Conservation (phyloP, 2,888 invertebrate species). For the Dioctria linearis region DNA sequence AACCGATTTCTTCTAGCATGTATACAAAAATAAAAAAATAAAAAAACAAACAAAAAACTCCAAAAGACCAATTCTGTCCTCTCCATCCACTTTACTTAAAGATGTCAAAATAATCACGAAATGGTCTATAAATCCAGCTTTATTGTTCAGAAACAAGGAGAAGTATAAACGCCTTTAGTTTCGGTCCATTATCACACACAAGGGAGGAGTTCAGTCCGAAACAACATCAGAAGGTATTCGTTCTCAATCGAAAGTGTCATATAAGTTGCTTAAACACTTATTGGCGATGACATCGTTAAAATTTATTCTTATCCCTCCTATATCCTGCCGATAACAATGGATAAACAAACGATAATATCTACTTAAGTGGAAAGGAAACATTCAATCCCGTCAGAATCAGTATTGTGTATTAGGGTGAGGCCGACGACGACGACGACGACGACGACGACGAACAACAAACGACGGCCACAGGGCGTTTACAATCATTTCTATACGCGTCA, state of each 20-base stretch:
- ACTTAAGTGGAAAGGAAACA: conserved; percentile 51
- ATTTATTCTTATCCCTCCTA: conserved; percentile 54
- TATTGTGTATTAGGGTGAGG: no score
- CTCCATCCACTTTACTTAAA: not conserved
- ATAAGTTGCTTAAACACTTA: conserved; percentile 50
- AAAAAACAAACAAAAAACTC: not conserved
- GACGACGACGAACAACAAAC: not conserved
- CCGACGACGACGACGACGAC: not conserved
- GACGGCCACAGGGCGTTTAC: conserved; percentile 6
- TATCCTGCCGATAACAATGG: conserved; percentile 52
- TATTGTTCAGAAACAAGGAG: not conserved
- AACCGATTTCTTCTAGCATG: no score
- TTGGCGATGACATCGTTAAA: conserved; percentile 50
- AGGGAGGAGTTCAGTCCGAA: not conserved
- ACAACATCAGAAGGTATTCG: not conserved
- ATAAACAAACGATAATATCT: conserved; percentile 56
- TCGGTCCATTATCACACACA: not conserved
- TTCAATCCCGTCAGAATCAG: conserved; percentile 3
- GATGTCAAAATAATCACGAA: not conserved
- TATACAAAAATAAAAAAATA: no score
- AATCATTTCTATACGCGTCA: conserved; percentile 10
- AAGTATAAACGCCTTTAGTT: not conserved
- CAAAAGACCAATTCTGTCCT: not conserved
- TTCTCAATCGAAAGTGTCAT: conserved; percentile 49
- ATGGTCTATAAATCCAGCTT: not conserved